Percentiles rank a stretch among this genome's conserved stretches.
phyloP scores from a whole-genome alignment of 1,140 invertebrate species.

The Anoplolepis gracilipes region DNA sequence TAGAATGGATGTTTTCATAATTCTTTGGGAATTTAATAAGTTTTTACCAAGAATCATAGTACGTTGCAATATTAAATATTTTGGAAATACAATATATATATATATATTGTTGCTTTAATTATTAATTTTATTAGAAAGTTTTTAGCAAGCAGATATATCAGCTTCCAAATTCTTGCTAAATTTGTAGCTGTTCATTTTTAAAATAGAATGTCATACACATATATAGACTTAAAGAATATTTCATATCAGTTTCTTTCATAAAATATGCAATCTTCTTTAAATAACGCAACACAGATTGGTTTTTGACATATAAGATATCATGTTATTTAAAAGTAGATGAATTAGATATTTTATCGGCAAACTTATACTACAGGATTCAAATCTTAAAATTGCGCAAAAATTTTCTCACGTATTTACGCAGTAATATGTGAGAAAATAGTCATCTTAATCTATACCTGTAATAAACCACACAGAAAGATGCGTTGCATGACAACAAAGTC shows the following conservation, averaged over 20 bases:
- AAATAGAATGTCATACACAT: background rate
- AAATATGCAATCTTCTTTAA: background rate
- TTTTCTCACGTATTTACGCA: background rate
- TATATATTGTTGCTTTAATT: background rate
- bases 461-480: background rate
- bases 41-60: no score
- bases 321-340: background rate
- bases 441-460: slow-evolving; percentile 13
- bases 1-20: no score
- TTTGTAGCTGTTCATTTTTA: background rate
- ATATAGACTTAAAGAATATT: background rate
- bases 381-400: background rate
- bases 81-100: background rate
- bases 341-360: background rate
- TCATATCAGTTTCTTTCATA: background rate
- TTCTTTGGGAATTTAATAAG: no score
- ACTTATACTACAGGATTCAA: background rate
- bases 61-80: background rate
- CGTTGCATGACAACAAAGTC: slow-evolving; percentile 48
- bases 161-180: slow-evolving; percentile 2
- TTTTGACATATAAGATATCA: background rate
- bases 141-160: background rate
- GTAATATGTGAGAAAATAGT: slow-evolving; percentile 14
- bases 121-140: background rate
- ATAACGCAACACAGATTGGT: background rate